phyloP scores from a whole-genome alignment of 1,140 invertebrate genomes.

The Pissodes strobi region DNA sequence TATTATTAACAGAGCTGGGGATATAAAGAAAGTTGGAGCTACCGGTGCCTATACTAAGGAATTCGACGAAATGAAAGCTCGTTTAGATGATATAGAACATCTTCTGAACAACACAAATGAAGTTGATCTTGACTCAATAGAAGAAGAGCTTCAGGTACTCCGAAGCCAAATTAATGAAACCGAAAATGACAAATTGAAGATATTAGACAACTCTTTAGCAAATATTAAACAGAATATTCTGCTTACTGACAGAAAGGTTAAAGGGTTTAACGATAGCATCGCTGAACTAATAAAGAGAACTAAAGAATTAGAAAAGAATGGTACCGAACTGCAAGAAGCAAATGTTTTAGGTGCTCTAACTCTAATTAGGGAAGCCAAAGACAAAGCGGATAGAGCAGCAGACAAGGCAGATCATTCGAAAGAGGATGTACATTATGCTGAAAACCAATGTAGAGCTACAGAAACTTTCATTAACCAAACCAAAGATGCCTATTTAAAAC shows the following conservation, averaged over 20 bases:
- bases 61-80: slow-evolving; percentile 88
- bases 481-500: slow-evolving; percentile 69
- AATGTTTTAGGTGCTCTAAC: slow-evolving; percentile 94
- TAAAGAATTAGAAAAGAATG: slow-evolving; percentile 77
- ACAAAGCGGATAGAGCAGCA: slow-evolving; percentile 69
- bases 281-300: slow-evolving; percentile 76
- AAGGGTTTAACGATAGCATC: slow-evolving; percentile 73
- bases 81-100: slow-evolving; percentile 76
- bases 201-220: slow-evolving; percentile 68
- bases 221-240: slow-evolving; percentile 78
- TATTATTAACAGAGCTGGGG: slow-evolving; percentile 82
- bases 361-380: slow-evolving; percentile 79
- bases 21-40: slow-evolving; percentile 90
- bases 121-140: slow-evolving; percentile 55
- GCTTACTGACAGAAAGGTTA: slow-evolving; percentile 76
- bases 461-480: slow-evolving; percentile 78
- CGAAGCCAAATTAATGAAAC: slow-evolving; percentile 59
- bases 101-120: slow-evolving; percentile 74
- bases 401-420: slow-evolving; percentile 67
- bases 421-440: slow-evolving; percentile 71
- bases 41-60: slow-evolving; percentile 92
- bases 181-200: slow-evolving; percentile 62
- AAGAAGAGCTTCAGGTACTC: slow-evolving; percentile 57
- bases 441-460: slow-evolving; percentile 79
- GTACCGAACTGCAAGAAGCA: slow-evolving; percentile 89